Evolutionary conservation across 2,888 invertebrate genomes (phyloP), one percentile per base, ranked within the genome.

Genomic region (Lycaena phlaeas): DNA sequence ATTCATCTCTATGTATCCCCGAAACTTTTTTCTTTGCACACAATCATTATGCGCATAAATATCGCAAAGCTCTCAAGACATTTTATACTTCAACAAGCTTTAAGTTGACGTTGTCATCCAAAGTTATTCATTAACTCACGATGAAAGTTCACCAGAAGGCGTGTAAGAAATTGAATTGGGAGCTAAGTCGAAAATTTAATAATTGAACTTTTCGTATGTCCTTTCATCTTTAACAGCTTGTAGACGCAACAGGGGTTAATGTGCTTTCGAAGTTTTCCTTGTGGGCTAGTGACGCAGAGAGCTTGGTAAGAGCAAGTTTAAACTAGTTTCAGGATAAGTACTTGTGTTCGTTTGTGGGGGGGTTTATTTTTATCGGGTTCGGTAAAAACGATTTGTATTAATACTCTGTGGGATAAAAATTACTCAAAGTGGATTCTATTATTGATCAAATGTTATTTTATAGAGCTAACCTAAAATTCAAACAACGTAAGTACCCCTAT

Each of bases 291-390:
- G 30, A 30, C 30, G 15, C 30, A 30, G 15, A 30, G 30, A 30
- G 14, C 30, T 15, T 14, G 14, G n/a, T n/a, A 6, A 15, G 30
- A 15, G 14, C 5, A 39, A 30, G 29, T 39, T 39, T 39, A 30
- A 39, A 39, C 28, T 39, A 39, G 38, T 39, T 39, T 27, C 9
- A 22, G 7, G 29, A n/a, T 38, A 14, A 38, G 38, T 22, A 38
- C 29, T 29, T 14, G 38, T 38, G 18, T 30, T 38, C 29, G 38
- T 22, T 29, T n/a, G n/a, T n/a, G n/a, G n/a, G n/a, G n/a, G n/a
- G n/a, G n/a, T n/a, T n/a, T n/a, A n/a, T n/a, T n/a, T n/a, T n/a
- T n/a, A n/a, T n/a, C n/a, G n/a, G n/a, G n/a, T n/a, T n/a, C n/a
- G n/a, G n/a, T n/a, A n/a, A n/a, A n/a, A n/a, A n/a, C n/a, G n/a